These are phyloP conservation scores for Horisme vitalbata DNA, from an alignment of 2,888 invertebrate species.

Conservation along the genomic window DNA sequence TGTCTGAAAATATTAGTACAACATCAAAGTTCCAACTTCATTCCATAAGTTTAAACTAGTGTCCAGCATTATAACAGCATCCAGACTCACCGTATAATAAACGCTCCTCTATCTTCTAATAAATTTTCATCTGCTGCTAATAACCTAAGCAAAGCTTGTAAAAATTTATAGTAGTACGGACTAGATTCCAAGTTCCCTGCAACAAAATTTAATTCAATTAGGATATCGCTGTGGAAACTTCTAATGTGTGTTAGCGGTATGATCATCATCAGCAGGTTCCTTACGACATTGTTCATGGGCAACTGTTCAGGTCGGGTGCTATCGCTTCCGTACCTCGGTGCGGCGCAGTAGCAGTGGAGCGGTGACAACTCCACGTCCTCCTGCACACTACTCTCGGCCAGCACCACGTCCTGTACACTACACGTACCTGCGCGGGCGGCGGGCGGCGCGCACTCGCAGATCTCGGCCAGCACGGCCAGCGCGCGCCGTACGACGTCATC, in stretches of 20 bases:
- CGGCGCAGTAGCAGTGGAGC: too few relatives aligned
- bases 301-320: too few relatives aligned
- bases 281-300: too few relatives aligned
- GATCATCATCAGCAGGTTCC: too few relatives aligned
- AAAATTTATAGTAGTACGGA: constrained; percentile 92
- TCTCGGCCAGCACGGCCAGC: constrained; percentile 95
- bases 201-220: constrained; percentile 20
- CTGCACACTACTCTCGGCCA: too few relatives aligned
- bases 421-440: constrained; percentile 5
- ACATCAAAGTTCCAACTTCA: too few relatives aligned
- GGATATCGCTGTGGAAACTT: too few relatives aligned
- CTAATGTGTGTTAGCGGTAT: too few relatives aligned
- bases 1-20: constrained; percentile 87
- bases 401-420: too few relatives aligned
- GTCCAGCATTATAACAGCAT: not conserved
- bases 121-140: constrained; percentile 93
- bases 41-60: too few relatives aligned
- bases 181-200: constrained; percentile 68
- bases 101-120: constrained; percentile 95
- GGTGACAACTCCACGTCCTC: not conserved
- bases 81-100: constrained; percentile 92
- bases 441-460: constrained; percentile 70
- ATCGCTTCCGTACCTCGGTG: too few relatives aligned
- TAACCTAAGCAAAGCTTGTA: constrained; percentile 91
- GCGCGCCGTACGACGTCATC: constrained; percentile 98